phyloP scores from a whole-genome alignment of 1,140 invertebrate species.

The Trissolcus basalis region DNA sequence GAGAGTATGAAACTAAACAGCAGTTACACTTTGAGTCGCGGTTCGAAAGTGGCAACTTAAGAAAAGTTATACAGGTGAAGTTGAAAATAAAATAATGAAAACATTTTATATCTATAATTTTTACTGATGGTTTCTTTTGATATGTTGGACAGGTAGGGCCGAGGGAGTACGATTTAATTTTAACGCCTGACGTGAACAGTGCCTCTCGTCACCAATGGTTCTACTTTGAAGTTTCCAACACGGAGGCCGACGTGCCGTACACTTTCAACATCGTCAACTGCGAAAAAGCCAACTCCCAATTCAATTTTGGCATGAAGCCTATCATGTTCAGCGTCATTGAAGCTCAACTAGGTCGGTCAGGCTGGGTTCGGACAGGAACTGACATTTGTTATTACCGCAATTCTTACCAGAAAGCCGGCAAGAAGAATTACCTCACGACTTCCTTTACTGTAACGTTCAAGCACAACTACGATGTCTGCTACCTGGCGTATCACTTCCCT shows the following conservation, averaged over 20 bases:
- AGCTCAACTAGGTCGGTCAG: conserved; percentile 79
- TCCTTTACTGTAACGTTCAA: conserved; percentile 90
- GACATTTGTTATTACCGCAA: conserved; percentile 91
- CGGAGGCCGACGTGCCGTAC: conserved; percentile 83
- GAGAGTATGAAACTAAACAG: conserved; percentile 71
- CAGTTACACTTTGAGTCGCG: conserved; percentile 88
- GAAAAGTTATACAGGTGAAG: conserved; percentile 89
- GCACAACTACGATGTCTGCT: conserved; percentile 88
- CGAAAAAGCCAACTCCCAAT: conserved; percentile 92
- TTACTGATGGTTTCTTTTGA: conserved; percentile 4
- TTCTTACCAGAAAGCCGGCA: conserved; percentile 78
- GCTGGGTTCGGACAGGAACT: conserved; percentile 85
- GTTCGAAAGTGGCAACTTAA: conserved; percentile 93
- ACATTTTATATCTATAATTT: not conserved
- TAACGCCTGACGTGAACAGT: conserved; percentile 92
- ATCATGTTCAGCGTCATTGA: conserved; percentile 90
- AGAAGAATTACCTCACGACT: conserved; percentile 85
- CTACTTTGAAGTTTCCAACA: conserved; percentile 93
- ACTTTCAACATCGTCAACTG: conserved; percentile 95
- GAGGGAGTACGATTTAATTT: conserved; percentile 90
- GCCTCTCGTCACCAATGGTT: conserved; percentile 92
- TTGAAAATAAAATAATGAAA: not conserved
- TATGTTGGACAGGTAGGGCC: conserved; percentile 77
- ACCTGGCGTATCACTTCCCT: conserved; percentile 93
- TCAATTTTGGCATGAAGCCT: conserved; percentile 95